Base-by-base conservation (phyloP, 2,797 vertebrate species). In the Bryconaethiops microstoma region DNA sequence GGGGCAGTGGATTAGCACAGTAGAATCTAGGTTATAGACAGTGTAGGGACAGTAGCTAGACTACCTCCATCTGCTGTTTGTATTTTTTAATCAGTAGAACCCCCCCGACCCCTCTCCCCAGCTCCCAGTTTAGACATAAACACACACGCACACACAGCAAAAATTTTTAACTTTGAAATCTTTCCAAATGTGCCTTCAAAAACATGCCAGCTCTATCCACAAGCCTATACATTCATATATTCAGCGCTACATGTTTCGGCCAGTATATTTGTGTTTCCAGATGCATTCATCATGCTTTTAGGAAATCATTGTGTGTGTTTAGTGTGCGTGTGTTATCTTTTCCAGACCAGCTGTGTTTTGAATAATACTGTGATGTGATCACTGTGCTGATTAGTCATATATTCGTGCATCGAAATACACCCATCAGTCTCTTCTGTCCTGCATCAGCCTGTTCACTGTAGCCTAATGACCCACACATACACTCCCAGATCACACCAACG, bases 51-150 rank as follows among this genome's bases (percentile, higher is more conserved):
- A 62, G 29, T 48, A 40, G 50, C 25, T 73, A 59, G 14, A 73
- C 75, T 25, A 57, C 39, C 52, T 86, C 92, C 95, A 95, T 95
- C 94, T 96, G 94, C 92, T 94, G 91, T 94, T 94, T 91, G 94
- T 93, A 83, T 92, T 87, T 89, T 85, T 84, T 89, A 57, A 79
- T 29, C 71, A 55, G 48, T 75, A 69, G 74, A 82, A 74, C 55
- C 59, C 40, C 57, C 16, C 14, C 59, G 19, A 42, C 25, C 60
- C 76, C 71, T 50, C 50, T 72, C 7, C 64, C 64, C 77, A 80
- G 40, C 77, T 69, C 68, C 82, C 73, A 73, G 42, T 25, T 40
- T 8, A 48, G 45, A 48, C 45, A 48, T 48, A 35, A 54, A 76
- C 63, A 71, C 67, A 86, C 78, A 83, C 23, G 39, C 4, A 70